Evolutionary conservation across 1,140 invertebrate species (phyloP).

Genomic region (Lucilia sericata): DNA sequence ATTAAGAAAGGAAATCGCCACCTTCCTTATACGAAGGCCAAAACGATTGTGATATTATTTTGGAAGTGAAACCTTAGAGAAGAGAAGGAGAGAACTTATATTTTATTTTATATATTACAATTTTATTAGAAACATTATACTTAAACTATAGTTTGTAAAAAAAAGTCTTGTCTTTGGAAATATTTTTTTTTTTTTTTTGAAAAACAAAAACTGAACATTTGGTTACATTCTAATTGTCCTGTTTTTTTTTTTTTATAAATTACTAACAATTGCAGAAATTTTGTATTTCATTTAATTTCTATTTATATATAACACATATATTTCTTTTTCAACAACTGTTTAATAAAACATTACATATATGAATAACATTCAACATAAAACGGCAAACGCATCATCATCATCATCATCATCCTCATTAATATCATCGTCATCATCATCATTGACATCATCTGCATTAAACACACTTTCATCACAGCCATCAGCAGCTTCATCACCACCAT

Average conservation of each 20-base stretch:
- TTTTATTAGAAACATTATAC: background rate
- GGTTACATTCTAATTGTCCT: too few relatives aligned
- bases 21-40: background rate
- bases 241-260: background rate
- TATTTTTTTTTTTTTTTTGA: background rate
- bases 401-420: constrained; percentile 44
- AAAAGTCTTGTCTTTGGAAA: constrained; percentile 37
- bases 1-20: background rate
- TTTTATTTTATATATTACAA: background rate
- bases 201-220: constrained; percentile 10
- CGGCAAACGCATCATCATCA: constrained; percentile 45
- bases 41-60: constrained; percentile 15
- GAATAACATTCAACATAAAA: constrained; percentile 48
- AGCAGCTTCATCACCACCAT: constrained; percentile 31
- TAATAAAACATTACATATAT: constrained; percentile 48
- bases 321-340: constrained; percentile 21
- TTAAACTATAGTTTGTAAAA: background rate
- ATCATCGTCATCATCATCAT: constrained; percentile 42
- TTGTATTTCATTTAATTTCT: background rate
- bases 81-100: background rate
- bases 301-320: background rate
- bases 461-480: constrained; percentile 26
- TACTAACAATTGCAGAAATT: constrained; percentile 25
- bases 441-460: constrained; percentile 32
- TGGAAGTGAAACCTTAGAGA: background rate